Evolutionary conservation across 2,113 vertebrate species (phyloP), one percentile per base, ranked within the genome.

Genomic region (Brachypteracias leptosomus): DNA sequence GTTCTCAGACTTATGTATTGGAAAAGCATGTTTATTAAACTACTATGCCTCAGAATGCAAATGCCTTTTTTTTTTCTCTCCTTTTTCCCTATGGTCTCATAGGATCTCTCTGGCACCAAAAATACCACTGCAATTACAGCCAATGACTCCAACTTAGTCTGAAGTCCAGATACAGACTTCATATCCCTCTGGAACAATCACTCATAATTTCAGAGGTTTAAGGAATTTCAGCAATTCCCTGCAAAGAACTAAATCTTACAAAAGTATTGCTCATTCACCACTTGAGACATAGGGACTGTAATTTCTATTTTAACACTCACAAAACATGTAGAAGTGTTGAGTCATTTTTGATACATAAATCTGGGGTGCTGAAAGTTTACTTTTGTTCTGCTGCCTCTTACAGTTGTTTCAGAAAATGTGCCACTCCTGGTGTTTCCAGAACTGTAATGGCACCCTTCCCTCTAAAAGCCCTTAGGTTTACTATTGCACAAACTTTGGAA

Each of bases 281-380:
- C 78, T 79, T 40, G 84, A 97, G 84, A 93, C 85, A 51, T 3
- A 74, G 73, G 78, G 91, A 85, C 88, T 89, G 28, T 77, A 62
- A 61, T 94, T 97, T 95, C 90, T 90, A 85, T 95, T 96, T 97
- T 91, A 93, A 72, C n/a, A 6, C 70, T 97, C 95, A 90, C 95
- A 97, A 97, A 98, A 88, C 81, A 96, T 87, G 89, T 91, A 96
- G 85, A 51, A 94, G 74, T 33, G 59, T 83, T 62, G 47, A 75
- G 76, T 94, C 38, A 85, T 90, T 96, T 97, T 85, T 93, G 91
- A 95, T 66, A 72, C 85, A 88, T 96, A 97, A 92, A 97, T 97
- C 96, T 85, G 17, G 7, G 85, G 44, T 82, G 16, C 79, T 91
- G 94, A 95, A 96, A 96, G 87, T 95, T 95, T 84, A 66, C 6